Percentiles rank a stretch among this genome's conserved stretches.
Conservation (phyloP, 2,797 vertebrate species). For the Phyllotis vaccarum region DNA sequence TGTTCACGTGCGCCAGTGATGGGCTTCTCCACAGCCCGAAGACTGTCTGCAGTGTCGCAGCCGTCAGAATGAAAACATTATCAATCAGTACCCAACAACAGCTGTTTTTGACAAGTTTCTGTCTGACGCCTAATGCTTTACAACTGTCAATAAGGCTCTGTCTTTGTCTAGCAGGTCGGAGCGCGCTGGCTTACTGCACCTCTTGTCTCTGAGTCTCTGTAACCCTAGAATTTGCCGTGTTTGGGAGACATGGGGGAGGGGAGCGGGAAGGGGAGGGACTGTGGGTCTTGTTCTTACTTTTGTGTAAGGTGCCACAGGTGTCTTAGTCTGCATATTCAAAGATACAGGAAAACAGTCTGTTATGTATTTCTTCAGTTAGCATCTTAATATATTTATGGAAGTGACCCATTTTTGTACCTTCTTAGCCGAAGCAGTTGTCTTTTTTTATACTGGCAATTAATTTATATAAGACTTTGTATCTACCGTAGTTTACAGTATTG, state of each 20-base stretch:
- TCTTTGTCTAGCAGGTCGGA: conserved; percentile 90
- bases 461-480: conserved; percentile 91
- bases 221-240: conserved; percentile 85
- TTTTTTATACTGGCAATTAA: conserved; percentile 91
- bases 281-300: conserved; percentile 82
- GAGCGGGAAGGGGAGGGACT: conserved; percentile 25
- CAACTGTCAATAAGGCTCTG: conserved; percentile 93
- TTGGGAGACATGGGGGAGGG: conserved; percentile 73
- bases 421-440: conserved; percentile 89
- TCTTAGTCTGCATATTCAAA: conserved; percentile 86
- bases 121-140: conserved; percentile 96
- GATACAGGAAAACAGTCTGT: conserved; percentile 84
- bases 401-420: conserved; percentile 90
- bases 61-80: conserved; percentile 95
- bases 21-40: conserved; percentile 87
- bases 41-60: conserved; percentile 89
- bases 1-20: conserved; percentile 83
- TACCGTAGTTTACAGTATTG: conserved; percentile 85
- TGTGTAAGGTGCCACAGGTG: conserved; percentile 89
- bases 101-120: conserved; percentile 98
- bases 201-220: conserved; percentile 83
- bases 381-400: conserved; percentile 90
- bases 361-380: conserved; percentile 86
- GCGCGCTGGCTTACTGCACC: conserved; percentile 83
- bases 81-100: conserved; percentile 96